Evolutionary conservation across 2,888 invertebrate genomes (phyloP), one percentile per base, ranked within the genome.

Genomic region (Unio pictorum): DNA sequence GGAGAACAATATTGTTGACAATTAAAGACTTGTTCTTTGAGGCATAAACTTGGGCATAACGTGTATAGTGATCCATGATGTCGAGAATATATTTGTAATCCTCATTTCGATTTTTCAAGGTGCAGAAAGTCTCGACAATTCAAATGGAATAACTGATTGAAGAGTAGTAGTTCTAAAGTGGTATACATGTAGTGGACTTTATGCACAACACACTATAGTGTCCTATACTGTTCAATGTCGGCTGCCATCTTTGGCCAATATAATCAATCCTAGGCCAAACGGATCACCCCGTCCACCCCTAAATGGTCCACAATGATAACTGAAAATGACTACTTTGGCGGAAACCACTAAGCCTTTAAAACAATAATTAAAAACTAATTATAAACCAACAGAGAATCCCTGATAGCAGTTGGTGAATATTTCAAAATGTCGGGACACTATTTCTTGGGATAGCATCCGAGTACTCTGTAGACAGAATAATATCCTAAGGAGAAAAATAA

Each of bases 241-340:
- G 45, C 61, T 59, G 45, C 23, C 74, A 78, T 78, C 3, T 64
- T 60, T 30, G 78, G 78, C 78, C 76, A 78, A 55, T 76, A 76
- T 61, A 73, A 78, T n/a, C 78, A 34, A 20, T 74, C 73, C 23
- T 70, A 56, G 20, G 69, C 72, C 17, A 76, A 55, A 23, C 59
- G 54, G 15, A 76, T 28, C 7, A 72, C 66, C 55, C 74, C 57
- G 17, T 75, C 75, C 45, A 28, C 26, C 45, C 75, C 75, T 34
- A 72, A 64, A 66, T 78, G 78, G 20, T 74, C 75, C 72, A 78
- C 30, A 30, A 30, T 30, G 4, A 30, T 30, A 30, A 30, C 30
- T 30, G 4, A 30, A 30, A 30, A 30, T 30, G 4, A 30, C 30
- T 30, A 30, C 30, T 5, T 30, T 4, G 4, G 30, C 23, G 30